Percentiles rank a stretch among this genome's conserved stretches.
Conservation (phyloP, 1,140 invertebrate species). For the Drosophila baimaii region DNA sequence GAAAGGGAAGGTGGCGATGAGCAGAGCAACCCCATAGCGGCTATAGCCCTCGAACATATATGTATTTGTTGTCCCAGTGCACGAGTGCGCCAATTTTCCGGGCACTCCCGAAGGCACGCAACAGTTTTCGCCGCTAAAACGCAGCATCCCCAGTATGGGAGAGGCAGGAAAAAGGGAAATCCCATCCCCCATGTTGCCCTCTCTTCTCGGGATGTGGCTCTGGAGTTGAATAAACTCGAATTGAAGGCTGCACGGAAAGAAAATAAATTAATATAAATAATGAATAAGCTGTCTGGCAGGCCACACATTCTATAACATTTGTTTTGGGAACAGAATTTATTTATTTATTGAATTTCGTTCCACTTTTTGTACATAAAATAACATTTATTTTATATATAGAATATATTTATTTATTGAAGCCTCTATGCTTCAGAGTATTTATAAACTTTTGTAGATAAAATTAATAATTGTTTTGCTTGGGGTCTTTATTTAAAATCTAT, state of each 20-base stretch:
- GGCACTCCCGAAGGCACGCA: constrained; percentile 68
- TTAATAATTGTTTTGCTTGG: no score
- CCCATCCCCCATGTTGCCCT: constrained; percentile 12
- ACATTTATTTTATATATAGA: no score
- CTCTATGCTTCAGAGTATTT: background rate
- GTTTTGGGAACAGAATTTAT: background rate
- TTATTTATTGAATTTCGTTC: background rate
- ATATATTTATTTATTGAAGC: no score
- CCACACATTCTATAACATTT: background rate
- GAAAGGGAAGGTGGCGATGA: background rate
- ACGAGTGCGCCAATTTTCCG: constrained; percentile 71
- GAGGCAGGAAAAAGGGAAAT: constrained; percentile 17
- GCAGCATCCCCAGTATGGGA: constrained; percentile 57
- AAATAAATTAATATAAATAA: constrained; percentile 19
- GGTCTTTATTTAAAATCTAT: no score
- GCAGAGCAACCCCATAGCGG: constrained; percentile 11
- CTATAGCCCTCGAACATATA: constrained; percentile 19
- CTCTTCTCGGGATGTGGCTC: constrained; percentile 3
- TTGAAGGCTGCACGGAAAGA: constrained; percentile 14
- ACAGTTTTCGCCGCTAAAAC: constrained; percentile 63
- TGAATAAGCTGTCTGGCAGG: background rate
- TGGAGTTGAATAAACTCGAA: constrained; percentile 72
- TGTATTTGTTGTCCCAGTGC: constrained; percentile 61
- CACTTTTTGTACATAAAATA: background rate
- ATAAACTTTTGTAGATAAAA: background rate